A percentile compares a stretch with the other conserved stretches of the same genome.
Evolutionary conservation across 2,797 vertebrate genomes (phyloP).

Genomic region (Anguilla obscura): DNA sequence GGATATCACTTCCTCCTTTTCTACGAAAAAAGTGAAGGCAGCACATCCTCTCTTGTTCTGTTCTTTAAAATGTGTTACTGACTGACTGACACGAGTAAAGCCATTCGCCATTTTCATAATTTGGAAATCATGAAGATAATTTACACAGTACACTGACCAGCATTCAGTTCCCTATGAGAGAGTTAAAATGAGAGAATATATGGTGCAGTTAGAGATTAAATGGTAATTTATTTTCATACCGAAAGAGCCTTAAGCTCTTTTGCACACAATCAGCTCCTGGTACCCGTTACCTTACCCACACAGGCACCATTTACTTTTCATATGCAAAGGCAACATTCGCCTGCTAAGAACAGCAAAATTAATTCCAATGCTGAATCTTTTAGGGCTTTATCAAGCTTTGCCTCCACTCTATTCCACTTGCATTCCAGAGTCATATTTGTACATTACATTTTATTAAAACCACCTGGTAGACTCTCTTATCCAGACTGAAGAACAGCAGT

Average conservation of each 20-base stretch:
- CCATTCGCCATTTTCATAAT: background rate
- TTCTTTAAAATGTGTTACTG: background rate
- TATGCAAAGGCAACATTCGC: background rate
- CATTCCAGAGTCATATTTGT: background rate
- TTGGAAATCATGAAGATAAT: background rate
- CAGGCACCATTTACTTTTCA: background rate
- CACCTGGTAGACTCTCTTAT: no score
- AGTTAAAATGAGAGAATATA: background rate
- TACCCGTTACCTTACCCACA: background rate
- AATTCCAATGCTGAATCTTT: background rate
- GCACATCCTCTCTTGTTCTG: background rate
- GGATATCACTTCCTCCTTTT: constrained; percentile 12
- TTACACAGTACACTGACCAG: background rate
- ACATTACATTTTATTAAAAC: background rate
- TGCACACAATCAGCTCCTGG: background rate
- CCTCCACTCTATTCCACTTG: background rate
- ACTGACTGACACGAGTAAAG: background rate
- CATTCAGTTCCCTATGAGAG: background rate
- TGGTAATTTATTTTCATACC: background rate
- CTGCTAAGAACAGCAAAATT: background rate
- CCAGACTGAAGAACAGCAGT: no score
- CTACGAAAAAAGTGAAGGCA: background rate
- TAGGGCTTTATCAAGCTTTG: background rate
- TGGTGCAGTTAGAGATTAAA: no score
- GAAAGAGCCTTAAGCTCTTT: background rate